Evolutionary conservation across 2,797 vertebrate genomes (phyloP).

Genomic region (Ctenosaura bakeri): DNA sequence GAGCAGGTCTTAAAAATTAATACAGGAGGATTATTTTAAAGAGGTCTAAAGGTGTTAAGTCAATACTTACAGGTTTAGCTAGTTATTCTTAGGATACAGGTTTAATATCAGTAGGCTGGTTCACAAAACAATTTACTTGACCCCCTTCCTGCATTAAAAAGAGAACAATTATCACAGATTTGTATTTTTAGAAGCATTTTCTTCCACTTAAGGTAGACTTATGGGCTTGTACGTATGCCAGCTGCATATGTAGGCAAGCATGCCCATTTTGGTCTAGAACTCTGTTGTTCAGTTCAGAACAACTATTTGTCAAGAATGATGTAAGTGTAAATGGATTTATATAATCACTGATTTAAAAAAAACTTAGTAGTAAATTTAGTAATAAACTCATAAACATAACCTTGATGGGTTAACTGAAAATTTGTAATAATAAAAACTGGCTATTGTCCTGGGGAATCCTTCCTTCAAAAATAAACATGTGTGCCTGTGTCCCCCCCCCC

Average conservation of each 20-base stretch:
- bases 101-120: background rate
- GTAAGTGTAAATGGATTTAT: background rate
- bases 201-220: background rate
- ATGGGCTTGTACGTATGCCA: background rate
- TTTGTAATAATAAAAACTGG: background rate
- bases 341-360: background rate
- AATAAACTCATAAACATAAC: background rate
- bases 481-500: no score
- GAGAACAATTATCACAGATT: background rate
- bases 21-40: conserved; percentile 36
- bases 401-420: no score
- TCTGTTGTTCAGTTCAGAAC: background rate
- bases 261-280: background rate
- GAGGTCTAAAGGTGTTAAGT: conserved; percentile 30
- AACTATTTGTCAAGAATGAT: background rate
- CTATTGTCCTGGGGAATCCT: no score
- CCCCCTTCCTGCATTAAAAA: background rate
- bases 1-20: conserved; percentile 44
- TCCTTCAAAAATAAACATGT: no score
- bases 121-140: conserved; percentile 34
- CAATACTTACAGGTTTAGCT: conserved; percentile 32
- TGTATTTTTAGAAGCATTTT: background rate
- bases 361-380: background rate
- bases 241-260: background rate
- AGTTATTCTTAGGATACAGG: conserved; percentile 19